A percentile compares a stretch with the other conserved stretches of the same genome.
These are phyloP conservation scores for Lophochroa leadbeateri DNA, from an alignment of 2,113 vertebrate species.

Conservation along the genomic window DNA sequence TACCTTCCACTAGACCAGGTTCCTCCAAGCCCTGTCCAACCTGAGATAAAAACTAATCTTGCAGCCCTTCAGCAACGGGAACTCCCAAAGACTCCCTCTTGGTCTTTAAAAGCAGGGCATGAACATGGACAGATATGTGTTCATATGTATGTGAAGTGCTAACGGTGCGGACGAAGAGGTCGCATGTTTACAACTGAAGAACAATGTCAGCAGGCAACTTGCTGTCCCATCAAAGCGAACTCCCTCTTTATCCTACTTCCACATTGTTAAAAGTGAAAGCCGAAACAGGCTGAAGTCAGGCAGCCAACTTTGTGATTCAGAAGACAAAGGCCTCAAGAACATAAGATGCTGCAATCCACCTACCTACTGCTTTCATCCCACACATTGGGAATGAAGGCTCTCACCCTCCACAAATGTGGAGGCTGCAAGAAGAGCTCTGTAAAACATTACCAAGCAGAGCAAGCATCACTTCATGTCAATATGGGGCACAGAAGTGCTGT, in stretches of 20 bases:
- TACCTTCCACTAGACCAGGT: not conserved
- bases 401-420: not conserved
- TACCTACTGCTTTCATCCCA: not conserved
- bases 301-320: not conserved
- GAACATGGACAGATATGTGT: fast-evolving
- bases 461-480: not conserved
- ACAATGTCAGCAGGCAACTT: not conserved
- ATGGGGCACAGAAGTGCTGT: not conserved
- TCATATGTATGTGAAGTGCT: fast-evolving
- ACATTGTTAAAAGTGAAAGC: not conserved
- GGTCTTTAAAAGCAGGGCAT: not conserved
- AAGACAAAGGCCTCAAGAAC: not conserved
- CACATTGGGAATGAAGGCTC: not conserved
- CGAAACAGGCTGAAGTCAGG: not conserved
- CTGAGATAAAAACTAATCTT: not conserved
- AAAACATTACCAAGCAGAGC: not conserved
- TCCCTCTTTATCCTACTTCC: not conserved
- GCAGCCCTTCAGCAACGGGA: not conserved
- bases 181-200: not conserved
- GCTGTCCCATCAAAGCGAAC: not conserved
- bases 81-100: not conserved
- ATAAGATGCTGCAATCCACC: not conserved
- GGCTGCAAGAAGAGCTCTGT: not conserved
- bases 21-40: not conserved
- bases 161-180: fast-evolving